These are phyloP conservation scores for Eriocheir sinensis DNA, from an alignment of 1,140 invertebrate species.

Conservation along the genomic window DNA sequence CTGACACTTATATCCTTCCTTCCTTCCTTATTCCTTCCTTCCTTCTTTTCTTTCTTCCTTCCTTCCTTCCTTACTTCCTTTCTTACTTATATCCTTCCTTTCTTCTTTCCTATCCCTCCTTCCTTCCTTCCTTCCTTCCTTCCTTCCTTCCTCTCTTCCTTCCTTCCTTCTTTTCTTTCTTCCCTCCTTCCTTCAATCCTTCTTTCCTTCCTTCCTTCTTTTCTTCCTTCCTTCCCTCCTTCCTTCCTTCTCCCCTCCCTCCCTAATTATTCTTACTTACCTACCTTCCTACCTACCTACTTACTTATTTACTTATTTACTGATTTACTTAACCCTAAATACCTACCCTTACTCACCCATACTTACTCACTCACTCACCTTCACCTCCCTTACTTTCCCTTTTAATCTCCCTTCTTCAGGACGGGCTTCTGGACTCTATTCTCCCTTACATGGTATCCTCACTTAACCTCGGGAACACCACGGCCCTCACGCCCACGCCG, in stretches of 20 bases:
- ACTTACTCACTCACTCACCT: background rate
- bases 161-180: constrained; percentile 57
- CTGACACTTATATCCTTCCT: too few relatives aligned
- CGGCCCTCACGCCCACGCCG: constrained; percentile 55
- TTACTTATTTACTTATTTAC: too few relatives aligned
- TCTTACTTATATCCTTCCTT: background rate
- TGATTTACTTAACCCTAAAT: background rate
- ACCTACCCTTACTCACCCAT: too few relatives aligned
- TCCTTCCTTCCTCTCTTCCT: background rate
- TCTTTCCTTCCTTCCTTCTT: background rate
- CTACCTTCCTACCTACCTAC: background rate
- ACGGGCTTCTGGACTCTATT: constrained; percentile 69
- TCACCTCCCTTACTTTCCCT: background rate
- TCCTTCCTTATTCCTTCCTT: too few relatives aligned
- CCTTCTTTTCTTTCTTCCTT: too few relatives aligned
- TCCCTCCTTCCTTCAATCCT: background rate
- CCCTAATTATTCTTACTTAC: background rate
- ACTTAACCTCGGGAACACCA: constrained; percentile 47
- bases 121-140: background rate
- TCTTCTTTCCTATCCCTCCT: background rate
- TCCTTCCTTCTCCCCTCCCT: constrained; percentile 39
- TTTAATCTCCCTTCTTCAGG: constrained; percentile 28
- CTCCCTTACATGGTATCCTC: constrained; percentile 72
- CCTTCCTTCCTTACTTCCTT: too few relatives aligned
- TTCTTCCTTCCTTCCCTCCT: constrained; percentile 43